Conservation (phyloP, 1,140 invertebrate genomes). For the Calliphora vicina region DNA sequence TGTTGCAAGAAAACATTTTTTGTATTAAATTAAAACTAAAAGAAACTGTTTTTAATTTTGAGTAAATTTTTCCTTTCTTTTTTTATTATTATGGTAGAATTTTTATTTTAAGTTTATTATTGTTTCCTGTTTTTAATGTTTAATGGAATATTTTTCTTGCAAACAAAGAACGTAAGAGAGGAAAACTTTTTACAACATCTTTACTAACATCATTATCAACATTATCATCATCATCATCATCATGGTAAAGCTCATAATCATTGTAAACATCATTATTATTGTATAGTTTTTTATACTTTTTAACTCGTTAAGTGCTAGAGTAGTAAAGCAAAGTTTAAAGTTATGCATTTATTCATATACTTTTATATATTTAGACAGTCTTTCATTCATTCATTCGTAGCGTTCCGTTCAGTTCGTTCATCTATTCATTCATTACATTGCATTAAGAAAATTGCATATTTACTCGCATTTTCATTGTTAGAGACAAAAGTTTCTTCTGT, state of each 20-base stretch:
- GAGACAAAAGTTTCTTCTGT: not conserved
- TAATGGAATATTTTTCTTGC: not conserved
- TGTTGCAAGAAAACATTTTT: too few species aligned
- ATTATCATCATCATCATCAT: not conserved
- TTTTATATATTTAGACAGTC: too few species aligned
- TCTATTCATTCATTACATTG: not conserved
- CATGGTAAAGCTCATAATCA: not conserved
- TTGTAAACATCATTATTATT: not conserved
- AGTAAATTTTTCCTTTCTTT: too few species aligned
- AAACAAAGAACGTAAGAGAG: not conserved
- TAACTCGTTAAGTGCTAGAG: too few species aligned
- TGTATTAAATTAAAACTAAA: too few species aligned
- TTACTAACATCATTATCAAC: not conserved
- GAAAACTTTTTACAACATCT: not conserved
- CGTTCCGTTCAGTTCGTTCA: too few species aligned
- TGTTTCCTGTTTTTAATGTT: not conserved
- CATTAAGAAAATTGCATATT: conserved; percentile 14
- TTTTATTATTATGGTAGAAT: too few species aligned
- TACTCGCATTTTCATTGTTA: not conserved
- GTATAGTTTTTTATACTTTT: too few species aligned
- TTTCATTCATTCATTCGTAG: not conserved
- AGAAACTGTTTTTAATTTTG: too few species aligned
- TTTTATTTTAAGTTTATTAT: not conserved
- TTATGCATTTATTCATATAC: not conserved
- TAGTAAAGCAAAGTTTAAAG: not conserved